phyloP scores from a whole-genome alignment of 53 echinoderm and acorn worm species.

The Zoroaster sp. region DNA sequence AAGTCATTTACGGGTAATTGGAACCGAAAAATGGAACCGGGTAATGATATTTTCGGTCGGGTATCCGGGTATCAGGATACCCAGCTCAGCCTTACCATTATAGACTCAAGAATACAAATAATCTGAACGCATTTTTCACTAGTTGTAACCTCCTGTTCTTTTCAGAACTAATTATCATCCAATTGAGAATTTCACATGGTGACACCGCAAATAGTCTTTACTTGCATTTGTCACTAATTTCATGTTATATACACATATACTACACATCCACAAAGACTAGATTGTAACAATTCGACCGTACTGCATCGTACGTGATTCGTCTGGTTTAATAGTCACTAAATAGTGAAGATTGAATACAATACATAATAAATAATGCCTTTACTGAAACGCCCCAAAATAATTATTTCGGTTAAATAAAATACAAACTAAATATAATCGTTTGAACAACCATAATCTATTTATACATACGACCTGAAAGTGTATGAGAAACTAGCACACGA shows the following conservation, averaged over 20 bases:
- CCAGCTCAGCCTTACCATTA: too few relatives aligned
- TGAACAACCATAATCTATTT: neutral
- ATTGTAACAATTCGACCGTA: neutral
- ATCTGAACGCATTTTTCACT: too few relatives aligned
- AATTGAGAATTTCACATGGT: too few relatives aligned
- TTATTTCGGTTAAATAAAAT: constrained; percentile 10
- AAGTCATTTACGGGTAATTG: too few relatives aligned
- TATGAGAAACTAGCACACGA: neutral
- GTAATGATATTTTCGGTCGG: too few relatives aligned
- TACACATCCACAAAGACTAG: neutral
- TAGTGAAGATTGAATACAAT: neutral
- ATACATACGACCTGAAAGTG: too few relatives aligned
- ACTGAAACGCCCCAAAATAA: constrained; percentile 9
- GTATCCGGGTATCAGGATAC: too few relatives aligned
- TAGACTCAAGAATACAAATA: too few relatives aligned
- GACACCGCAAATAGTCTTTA: too few relatives aligned
- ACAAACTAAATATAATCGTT: neutral
- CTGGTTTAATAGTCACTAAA: constrained; percentile 36
- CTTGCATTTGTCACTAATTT: neutral
- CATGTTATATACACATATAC: neutral
- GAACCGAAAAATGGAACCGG: too few relatives aligned
- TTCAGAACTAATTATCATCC: too few relatives aligned
- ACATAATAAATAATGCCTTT: constrained; percentile 21
- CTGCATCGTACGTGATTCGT: neutral
- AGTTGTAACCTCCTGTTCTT: too few relatives aligned